phyloP scores from a whole-genome alignment of 2,113 vertebrate species.

The Proteles cristata region DNA sequence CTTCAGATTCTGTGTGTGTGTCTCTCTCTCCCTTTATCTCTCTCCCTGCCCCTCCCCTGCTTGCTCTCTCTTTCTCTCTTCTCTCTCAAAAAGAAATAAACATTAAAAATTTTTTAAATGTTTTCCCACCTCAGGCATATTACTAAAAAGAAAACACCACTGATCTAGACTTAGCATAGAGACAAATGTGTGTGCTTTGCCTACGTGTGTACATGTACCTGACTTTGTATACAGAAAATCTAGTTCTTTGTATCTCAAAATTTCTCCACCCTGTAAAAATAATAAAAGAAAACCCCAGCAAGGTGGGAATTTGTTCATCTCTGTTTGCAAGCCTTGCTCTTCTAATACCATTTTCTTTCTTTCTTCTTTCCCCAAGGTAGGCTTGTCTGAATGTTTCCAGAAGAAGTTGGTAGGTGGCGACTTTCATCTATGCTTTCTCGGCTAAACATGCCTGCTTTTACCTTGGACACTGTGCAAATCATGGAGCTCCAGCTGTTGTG shows the following conservation, averaged over 20 bases:
- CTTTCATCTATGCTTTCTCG: slow-evolving; percentile 43
- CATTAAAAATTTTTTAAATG: too few relatives aligned
- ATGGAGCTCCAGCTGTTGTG: slow-evolving; percentile 43
- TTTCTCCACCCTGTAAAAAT: not conserved
- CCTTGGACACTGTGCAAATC: slow-evolving; percentile 31
- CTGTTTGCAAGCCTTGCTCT: slow-evolving; percentile 18
- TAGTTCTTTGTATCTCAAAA: slow-evolving; percentile 18
- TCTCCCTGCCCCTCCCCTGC: too few relatives aligned
- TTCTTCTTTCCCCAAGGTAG: not conserved
- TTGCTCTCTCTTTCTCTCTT: too few relatives aligned
- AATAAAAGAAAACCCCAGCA: not conserved
- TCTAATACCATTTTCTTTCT: not conserved
- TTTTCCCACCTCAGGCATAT: not conserved
- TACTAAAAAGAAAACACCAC: not conserved
- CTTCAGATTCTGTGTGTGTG: too few relatives aligned
- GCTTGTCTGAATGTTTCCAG: slow-evolving; percentile 23
- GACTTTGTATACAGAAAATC: slow-evolving; percentile 23
- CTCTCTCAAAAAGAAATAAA: too few relatives aligned
- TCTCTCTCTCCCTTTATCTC: too few relatives aligned
- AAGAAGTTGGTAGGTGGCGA: not conserved
- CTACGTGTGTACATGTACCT: not conserved
- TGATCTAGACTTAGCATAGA: not conserved
- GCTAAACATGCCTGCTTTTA: slow-evolving; percentile 42
- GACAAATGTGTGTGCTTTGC: not conserved
- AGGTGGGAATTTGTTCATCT: slow-evolving; percentile 44